Evolutionary conservation across 1,140 invertebrate species (phyloP).

Genomic region (Sitobion miscanthi): DNA sequence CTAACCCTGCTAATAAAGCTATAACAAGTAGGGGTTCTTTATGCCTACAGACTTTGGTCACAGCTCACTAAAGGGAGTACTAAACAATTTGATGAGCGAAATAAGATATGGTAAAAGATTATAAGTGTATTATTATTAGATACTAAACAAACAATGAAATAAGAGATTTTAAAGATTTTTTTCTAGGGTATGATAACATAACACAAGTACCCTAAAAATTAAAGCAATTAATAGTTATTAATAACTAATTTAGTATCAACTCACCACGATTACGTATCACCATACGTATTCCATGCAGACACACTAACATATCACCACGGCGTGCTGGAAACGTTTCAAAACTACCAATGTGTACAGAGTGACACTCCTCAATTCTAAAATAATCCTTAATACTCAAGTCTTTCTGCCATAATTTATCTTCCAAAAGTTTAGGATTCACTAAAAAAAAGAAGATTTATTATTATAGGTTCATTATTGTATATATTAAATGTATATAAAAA

Average conservation of each 20-base stretch:
- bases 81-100: too few relatives aligned
- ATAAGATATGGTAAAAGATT: too few relatives aligned
- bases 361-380: slow-evolving; percentile 80
- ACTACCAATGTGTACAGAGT: slow-evolving; percentile 63
- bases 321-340: background rate
- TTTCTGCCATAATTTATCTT: slow-evolving; percentile 62
- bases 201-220: too few relatives aligned
- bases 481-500: background rate
- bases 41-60: too few relatives aligned
- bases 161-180: background rate
- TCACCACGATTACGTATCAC: background rate
- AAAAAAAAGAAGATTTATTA: background rate
- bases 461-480: background rate
- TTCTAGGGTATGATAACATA: background rate
- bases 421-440: slow-evolving; percentile 3
- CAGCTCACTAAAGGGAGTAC: too few relatives aligned
- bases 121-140: background rate
- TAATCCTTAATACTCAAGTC: slow-evolving; percentile 74
- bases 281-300: slow-evolving; percentile 37
- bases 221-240: background rate
- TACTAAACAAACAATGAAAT: background rate
- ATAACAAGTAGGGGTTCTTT: too few relatives aligned
- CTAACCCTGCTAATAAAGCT: too few relatives aligned
- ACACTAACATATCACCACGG: slow-evolving; percentile 2
- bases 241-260: background rate